Percentiles rank a stretch among this genome's conserved stretches.
phyloP scores from a whole-genome alignment of 2,888 invertebrate species.

The Drosophila testacea region DNA sequence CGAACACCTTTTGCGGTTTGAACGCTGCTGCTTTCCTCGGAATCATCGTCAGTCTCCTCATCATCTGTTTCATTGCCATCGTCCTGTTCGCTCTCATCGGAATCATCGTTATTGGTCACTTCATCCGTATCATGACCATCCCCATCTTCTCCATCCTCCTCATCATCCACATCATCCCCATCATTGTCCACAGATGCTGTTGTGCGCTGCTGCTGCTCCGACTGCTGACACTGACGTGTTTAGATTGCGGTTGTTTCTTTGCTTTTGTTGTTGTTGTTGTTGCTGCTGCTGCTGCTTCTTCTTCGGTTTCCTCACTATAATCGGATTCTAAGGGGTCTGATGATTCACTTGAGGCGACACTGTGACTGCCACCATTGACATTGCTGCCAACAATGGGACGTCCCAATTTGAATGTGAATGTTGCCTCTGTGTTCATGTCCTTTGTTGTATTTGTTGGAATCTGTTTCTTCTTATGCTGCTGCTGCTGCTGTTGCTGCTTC shows the following conservation, averaged over 20 bases:
- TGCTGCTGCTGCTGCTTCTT: conserved; percentile 45
- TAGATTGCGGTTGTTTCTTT: conserved; percentile 33
- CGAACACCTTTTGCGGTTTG: conserved; percentile 84
- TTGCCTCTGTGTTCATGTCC: conserved; percentile 71
- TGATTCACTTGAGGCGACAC: conserved; percentile 82
- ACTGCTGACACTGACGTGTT: conserved; percentile 36
- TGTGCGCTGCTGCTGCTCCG: conserved; percentile 49
- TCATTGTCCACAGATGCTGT: conserved; percentile 55
- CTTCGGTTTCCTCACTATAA: conserved; percentile 82
- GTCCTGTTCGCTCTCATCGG: conserved; percentile 75
- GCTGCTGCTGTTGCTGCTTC: conserved; percentile 3
- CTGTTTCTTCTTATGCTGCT: conserved; percentile 46
- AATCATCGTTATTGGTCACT: conserved; percentile 68
- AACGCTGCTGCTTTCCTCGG: conserved; percentile 85
- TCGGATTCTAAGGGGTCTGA: conserved; percentile 85
- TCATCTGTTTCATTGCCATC: conserved; percentile 82
- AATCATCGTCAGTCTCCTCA: conserved; percentile 80
- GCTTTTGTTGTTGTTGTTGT: conserved; percentile 21
- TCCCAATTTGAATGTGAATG: conserved; percentile 79
- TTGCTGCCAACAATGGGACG: conserved; percentile 31
- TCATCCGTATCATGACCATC: conserved; percentile 71
- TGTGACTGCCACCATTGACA: conserved; percentile 53
- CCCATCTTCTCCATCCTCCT: conserved; percentile 64
- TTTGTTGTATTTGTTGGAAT: conserved; percentile 50
- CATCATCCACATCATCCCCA: conserved; percentile 57